Evolutionary conservation across 2,888 invertebrate genomes (phyloP).

Genomic region (Tenthredo amoena): DNA sequence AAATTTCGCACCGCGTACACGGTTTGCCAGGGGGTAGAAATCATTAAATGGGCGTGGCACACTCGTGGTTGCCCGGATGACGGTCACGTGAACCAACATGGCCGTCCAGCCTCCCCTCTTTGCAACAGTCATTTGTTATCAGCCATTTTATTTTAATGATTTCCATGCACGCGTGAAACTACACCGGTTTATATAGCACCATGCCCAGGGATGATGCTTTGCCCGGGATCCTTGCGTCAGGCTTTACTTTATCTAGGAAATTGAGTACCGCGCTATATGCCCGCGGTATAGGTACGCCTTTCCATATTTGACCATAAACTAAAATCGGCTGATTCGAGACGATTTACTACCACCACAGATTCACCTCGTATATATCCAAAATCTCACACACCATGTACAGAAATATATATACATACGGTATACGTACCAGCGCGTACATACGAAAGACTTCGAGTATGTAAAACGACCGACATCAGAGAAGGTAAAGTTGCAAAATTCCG

Average conservation of each 20-base stretch:
- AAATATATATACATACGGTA: background rate
- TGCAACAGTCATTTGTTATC: conserved; percentile 78
- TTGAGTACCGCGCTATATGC: background rate
- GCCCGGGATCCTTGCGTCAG: conserved; percentile 40
- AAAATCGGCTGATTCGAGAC: background rate
- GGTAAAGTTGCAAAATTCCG: conserved; percentile 50
- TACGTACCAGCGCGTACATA: background rate
- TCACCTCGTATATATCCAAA: background rate
- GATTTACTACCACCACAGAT: background rate
- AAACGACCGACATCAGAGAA: background rate
- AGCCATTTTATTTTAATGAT: conserved; percentile 79
- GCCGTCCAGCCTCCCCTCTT: conserved; percentile 71
- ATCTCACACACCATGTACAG: background rate
- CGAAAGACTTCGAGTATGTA: background rate
- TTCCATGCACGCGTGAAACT: conserved; percentile 78
- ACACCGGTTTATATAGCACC: conserved; percentile 1
- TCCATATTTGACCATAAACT: background rate
- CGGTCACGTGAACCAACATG: conserved; percentile 78
- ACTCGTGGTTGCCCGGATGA: conserved; percentile 78
- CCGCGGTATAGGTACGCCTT: background rate
- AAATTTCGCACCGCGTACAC: conserved; percentile 71
- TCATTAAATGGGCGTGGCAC: conserved; percentile 78
- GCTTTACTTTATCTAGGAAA: background rate
- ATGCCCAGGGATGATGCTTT: conserved; percentile 9
- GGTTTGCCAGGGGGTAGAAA: conserved; percentile 76